A percentile compares a stretch with the other conserved stretches of the same genome.
phyloP scores from a whole-genome alignment of 1,140 invertebrate genomes.

The Zaprionus taronus region DNA sequence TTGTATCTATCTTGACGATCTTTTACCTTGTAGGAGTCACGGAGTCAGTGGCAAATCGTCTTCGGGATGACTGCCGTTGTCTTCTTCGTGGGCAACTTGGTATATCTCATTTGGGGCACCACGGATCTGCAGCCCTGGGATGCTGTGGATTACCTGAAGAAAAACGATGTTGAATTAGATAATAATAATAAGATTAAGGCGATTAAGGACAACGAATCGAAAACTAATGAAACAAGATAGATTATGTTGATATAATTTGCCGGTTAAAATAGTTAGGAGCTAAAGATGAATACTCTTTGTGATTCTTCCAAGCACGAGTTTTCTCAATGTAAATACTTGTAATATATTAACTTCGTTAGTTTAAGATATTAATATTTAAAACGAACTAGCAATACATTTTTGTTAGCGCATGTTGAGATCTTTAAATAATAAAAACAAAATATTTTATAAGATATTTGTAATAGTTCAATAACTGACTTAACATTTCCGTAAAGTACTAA shows the following conservation, averaged over 20 bases:
- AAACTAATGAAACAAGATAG: neutral
- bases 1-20: neutral
- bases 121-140: conserved; percentile 88
- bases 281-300: neutral
- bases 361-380: neutral
- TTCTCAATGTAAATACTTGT: conserved; percentile 1
- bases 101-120: conserved; percentile 89
- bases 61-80: conserved; percentile 90
- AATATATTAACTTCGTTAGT: neutral
- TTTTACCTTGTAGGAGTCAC: conserved; percentile 84
- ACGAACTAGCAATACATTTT: neutral
- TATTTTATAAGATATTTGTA: neutral
- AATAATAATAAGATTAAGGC: conserved; percentile 5
- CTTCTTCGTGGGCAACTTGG: conserved; percentile 88
- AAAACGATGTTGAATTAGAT: conserved; percentile 3
- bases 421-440: neutral
- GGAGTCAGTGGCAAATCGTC: conserved; percentile 89
- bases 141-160: conserved; percentile 78
- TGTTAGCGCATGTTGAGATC: neutral
- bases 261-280: neutral
- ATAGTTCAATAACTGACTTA: neutral
- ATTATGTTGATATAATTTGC: neutral
- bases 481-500: neutral
- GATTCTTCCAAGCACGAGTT: too few relatives aligned
- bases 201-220: neutral